These are phyloP conservation scores for Trissoscelio sp. DNA, from an alignment of 2,888 invertebrate genomes.

Conservation along the genomic window DNA sequence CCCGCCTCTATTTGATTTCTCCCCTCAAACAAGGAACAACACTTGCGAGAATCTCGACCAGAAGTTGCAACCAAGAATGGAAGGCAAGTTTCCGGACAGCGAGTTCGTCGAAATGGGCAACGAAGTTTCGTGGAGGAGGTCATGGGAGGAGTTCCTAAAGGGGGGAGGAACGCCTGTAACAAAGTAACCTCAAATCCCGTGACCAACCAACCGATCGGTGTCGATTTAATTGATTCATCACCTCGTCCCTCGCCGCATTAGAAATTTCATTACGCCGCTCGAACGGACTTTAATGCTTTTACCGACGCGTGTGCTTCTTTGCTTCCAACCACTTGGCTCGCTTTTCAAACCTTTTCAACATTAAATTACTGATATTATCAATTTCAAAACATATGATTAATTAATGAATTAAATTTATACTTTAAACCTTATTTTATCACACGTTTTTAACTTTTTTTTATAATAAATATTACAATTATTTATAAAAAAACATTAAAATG, in stretches of 20 bases:
- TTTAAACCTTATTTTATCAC: too few species aligned
- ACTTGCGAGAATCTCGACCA: constrained; percentile 67
- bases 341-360: constrained; percentile 8
- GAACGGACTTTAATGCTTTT: constrained; percentile 63
- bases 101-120: constrained; percentile 54
- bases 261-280: constrained; percentile 75
- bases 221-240: constrained; percentile 75
- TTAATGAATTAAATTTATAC: too few species aligned
- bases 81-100: constrained; percentile 62
- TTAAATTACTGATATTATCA: too few species aligned
- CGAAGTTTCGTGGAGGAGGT: constrained; percentile 51
- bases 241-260: constrained; percentile 74
- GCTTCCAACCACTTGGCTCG: constrained; percentile 2
- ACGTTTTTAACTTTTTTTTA: too few species aligned
- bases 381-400: too few species aligned
- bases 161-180: constrained; percentile 35
- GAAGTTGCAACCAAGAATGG: constrained; percentile 61
- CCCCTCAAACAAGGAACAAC: constrained; percentile 50
- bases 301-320: constrained; percentile 38
- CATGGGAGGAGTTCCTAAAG: neutral
- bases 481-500: too few species aligned
- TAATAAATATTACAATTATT: too few species aligned
- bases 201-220: constrained; percentile 67
- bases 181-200: constrained; percentile 67
- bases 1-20: constrained; percentile 30